phyloP scores from a whole-genome alignment of 2,888 invertebrate species.

The Synanthedon tipuliformis region DNA sequence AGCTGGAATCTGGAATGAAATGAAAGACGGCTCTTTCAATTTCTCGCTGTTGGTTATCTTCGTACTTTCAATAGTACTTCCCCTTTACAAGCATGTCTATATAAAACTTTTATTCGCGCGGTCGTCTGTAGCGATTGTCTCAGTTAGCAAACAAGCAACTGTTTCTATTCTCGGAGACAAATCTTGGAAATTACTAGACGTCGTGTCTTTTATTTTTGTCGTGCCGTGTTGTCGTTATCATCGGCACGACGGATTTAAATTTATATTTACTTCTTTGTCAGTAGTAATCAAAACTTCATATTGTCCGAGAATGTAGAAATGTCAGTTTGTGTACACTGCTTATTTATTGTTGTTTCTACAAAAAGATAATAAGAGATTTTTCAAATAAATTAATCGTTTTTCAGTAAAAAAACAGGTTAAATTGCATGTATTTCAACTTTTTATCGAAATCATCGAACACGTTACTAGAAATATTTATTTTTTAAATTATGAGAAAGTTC shows the following conservation, averaged over 20 bases:
- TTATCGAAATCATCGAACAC: not conserved
- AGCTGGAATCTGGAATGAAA: no score
- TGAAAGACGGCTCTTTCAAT: no score
- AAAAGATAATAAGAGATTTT: no score
- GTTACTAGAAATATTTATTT: not conserved
- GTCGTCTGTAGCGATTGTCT: conserved; percentile 26
- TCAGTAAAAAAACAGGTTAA: not conserved
- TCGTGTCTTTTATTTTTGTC: not conserved
- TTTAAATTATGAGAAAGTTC: not conserved
- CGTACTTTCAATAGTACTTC: conserved; percentile 9
- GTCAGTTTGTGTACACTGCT: not conserved
- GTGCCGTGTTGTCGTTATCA: not conserved
- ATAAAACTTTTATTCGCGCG: conserved; percentile 28
- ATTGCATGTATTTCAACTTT: not conserved
- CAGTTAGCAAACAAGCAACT: conserved; percentile 8
- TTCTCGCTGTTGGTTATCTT: no score
- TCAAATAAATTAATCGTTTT: no score
- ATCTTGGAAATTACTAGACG: conserved; percentile 13
- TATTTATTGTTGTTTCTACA: no score
- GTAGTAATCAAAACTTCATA: not conserved
- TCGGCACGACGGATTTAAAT: not conserved
- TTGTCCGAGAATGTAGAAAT: no score
- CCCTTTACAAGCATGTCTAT: conserved; percentile 20
- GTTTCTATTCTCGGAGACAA: conserved; percentile 22
- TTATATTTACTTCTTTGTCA: conserved; percentile 5